phyloP scores from a whole-genome alignment of 2,888 invertebrate genomes.

The Agrilus biguttatus region DNA sequence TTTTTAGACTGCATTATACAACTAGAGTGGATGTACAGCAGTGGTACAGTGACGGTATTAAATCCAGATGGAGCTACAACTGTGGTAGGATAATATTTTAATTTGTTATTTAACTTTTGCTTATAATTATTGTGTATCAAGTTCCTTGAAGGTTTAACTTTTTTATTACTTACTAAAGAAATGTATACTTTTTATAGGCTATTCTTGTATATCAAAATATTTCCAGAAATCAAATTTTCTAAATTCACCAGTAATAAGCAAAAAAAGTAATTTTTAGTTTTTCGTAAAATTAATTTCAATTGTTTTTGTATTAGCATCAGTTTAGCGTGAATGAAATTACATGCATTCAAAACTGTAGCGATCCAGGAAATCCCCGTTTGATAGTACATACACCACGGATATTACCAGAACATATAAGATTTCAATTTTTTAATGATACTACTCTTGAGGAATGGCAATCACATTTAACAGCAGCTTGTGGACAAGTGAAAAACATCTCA shows the following conservation, averaged over 20 bases:
- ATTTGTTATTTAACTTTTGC: no score
- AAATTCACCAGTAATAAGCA: background rate
- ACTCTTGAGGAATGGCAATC: conserved; percentile 84
- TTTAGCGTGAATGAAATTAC: conserved; percentile 65
- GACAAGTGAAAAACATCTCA: conserved; percentile 20
- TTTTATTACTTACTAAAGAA: no score
- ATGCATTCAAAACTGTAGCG: conserved; percentile 62
- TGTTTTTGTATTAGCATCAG: conserved; percentile 35
- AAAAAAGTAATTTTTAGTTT: background rate
- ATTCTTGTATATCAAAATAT: no score
- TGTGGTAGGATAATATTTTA: conserved; percentile 35
- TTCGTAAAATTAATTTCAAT: conserved; percentile 1
- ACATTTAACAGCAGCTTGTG: conserved; percentile 51
- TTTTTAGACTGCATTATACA: conserved; percentile 68
- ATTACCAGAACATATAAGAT: conserved; percentile 44
- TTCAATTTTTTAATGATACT: conserved; percentile 69
- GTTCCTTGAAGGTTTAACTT: no score
- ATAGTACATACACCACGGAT: conserved; percentile 58
- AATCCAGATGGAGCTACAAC: conserved; percentile 65
- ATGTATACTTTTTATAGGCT: no score
- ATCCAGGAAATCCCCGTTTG: conserved; percentile 64
- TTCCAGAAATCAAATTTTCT: no score
- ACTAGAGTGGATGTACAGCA: conserved; percentile 65
- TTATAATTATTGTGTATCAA: no score
- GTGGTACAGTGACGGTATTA: conserved; percentile 53